phyloP scores from a whole-genome alignment of 1,140 invertebrate species.

The Calosoma granatense region DNA sequence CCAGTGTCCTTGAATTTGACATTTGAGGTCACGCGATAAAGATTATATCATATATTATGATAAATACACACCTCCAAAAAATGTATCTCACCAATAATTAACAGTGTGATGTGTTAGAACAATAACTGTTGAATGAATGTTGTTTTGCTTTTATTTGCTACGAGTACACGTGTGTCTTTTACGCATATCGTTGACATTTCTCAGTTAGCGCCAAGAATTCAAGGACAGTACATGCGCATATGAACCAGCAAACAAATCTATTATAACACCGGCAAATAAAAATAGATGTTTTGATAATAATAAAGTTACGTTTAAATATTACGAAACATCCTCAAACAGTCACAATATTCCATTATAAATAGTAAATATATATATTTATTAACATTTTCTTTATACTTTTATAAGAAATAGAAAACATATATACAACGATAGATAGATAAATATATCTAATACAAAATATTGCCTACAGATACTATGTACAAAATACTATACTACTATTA shows the following conservation, averaged over 20 bases:
- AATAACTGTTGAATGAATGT: too few species aligned
- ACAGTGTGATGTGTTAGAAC: too few species aligned
- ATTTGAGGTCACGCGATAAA: background rate
- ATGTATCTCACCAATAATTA: too few species aligned
- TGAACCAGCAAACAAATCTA: too few species aligned
- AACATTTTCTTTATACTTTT: too few species aligned
- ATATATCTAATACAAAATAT: background rate
- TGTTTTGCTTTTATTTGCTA: background rate
- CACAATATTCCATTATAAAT: too few species aligned
- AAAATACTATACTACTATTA: background rate
- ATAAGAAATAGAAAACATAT: background rate
- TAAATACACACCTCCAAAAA: background rate
- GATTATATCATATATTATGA: background rate
- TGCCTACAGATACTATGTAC: too few species aligned
- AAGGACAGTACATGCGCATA: background rate
- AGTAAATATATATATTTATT: too few species aligned
- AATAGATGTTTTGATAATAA: too few species aligned
- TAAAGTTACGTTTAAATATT: too few species aligned
- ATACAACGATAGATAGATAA: background rate
- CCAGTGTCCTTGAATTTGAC: background rate
- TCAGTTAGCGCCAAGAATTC: background rate
- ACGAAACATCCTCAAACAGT: too few species aligned
- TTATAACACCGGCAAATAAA: too few species aligned
- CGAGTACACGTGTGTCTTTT: background rate
- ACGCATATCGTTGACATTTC: background rate